Evolutionary conservation across 2,797 vertebrate species (phyloP).

Genomic region (Hypotaenidia okinawae): DNA sequence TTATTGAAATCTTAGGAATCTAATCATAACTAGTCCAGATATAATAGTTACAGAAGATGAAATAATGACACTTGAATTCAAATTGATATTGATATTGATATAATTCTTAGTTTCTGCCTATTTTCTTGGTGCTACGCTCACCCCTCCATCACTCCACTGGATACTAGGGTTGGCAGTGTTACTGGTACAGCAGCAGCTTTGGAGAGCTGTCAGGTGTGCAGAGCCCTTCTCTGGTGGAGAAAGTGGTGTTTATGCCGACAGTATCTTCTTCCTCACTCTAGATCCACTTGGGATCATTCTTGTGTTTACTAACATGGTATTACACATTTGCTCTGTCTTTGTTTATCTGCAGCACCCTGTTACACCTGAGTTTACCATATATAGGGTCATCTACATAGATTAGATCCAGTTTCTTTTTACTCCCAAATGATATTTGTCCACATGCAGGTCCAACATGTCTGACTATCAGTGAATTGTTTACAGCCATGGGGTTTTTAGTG

Average conservation of each 20-base stretch:
- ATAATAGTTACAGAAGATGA: background rate
- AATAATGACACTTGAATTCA: background rate
- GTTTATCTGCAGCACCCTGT: background rate
- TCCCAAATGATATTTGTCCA: background rate
- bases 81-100: fast-evolving
- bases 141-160: background rate
- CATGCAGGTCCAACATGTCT: background rate
- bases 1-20: background rate
- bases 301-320: background rate
- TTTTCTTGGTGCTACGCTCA: background rate
- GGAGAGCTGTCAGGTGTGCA: fast-evolving
- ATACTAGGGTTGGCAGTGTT: background rate
- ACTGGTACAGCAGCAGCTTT: background rate
- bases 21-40: background rate
- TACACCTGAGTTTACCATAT: background rate
- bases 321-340: background rate
- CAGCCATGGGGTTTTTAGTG: background rate
- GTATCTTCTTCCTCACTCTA: background rate
- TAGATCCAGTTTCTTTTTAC: background rate
- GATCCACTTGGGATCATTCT: background rate
- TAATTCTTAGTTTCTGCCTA: background rate
- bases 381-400: background rate
- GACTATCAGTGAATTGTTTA: background rate
- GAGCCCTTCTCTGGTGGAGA: background rate
- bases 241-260: background rate